Conservation (phyloP, 2,888 invertebrate genomes). For the Tricholauxania praeusta region DNA sequence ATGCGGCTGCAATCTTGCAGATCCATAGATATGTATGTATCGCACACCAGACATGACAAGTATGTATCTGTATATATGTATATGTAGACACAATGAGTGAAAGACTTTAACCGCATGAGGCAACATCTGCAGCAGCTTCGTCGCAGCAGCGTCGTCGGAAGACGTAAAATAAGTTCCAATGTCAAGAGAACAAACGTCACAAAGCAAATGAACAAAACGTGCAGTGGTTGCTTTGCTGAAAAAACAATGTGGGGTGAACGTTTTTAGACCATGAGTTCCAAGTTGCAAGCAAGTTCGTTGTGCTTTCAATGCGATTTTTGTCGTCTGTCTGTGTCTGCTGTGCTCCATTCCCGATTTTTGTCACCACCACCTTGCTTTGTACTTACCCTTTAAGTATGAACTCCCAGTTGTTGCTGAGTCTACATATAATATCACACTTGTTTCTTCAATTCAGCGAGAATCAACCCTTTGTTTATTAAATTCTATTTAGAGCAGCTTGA, state of each 20-base stretch:
- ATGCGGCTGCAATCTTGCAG: not conserved
- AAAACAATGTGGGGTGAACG: constrained; percentile 1
- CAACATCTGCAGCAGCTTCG: not conserved
- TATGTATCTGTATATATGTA: not conserved
- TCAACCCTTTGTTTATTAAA: not conserved
- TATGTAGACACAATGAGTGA: too few species aligned
- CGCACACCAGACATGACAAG: too few species aligned
- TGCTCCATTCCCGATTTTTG: constrained; percentile 16
- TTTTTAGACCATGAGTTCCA: constrained; percentile 13
- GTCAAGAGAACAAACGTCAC: constrained; percentile 21
- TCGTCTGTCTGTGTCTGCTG: constrained; percentile 3
- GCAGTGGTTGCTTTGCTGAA: too few species aligned
- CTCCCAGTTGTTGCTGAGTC: constrained; percentile 29
- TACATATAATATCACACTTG: constrained; percentile 13
- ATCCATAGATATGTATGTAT: constrained; percentile 10
- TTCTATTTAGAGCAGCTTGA: not conserved
- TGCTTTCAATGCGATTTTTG: constrained; percentile 34
- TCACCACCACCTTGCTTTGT: not conserved
- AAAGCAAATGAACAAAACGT: too few species aligned
- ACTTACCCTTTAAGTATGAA: constrained; percentile 31
- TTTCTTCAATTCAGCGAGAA: not conserved
- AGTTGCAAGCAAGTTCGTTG: constrained; percentile 37
- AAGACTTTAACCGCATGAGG: not conserved
- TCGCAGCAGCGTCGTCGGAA: not conserved
- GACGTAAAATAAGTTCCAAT: constrained; percentile 20